Evolutionary conservation across 2,113 vertebrate species (phyloP).

Genomic region (Panurus biarmicus): DNA sequence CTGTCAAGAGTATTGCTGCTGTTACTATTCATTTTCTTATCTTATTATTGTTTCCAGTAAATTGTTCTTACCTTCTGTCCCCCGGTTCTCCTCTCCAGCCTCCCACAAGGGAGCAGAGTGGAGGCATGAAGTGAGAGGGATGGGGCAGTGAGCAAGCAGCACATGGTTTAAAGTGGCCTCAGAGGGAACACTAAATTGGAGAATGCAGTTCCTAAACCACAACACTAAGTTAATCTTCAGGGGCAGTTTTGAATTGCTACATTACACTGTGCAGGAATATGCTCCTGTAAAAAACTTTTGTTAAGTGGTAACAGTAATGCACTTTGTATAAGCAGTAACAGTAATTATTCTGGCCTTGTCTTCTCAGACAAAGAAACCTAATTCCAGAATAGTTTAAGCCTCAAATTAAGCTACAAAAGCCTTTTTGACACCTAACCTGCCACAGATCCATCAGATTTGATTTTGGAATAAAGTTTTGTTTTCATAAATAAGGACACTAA

Average conservation of each 20-base stretch:
- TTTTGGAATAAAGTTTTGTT: not conserved
- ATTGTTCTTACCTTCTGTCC: not conserved
- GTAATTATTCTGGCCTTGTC: not conserved
- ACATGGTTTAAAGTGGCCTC: not conserved
- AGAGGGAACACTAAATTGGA: not conserved
- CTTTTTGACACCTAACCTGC: not conserved
- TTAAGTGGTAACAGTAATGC: not conserved
- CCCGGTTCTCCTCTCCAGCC: not conserved
- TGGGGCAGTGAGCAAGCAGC: rapidly evolving
- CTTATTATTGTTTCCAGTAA: not conserved
- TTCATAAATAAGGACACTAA: not conserved
- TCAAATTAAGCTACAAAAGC: not conserved
- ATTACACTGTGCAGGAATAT: not conserved
- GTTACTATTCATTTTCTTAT: not conserved
- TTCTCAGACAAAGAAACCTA: not conserved
- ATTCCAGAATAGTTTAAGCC: not conserved
- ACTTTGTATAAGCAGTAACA: not conserved
- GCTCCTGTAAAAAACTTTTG: not conserved
- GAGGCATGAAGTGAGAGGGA: not conserved
- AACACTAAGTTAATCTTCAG: not conserved
- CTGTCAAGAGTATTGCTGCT: not conserved
- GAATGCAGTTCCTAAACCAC: not conserved
- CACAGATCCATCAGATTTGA: not conserved
- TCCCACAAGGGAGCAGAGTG: not conserved
- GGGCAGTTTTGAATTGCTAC: not conserved